phyloP scores from a whole-genome alignment of 2,888 invertebrate genomes.

The Eupithecia exiguata region DNA sequence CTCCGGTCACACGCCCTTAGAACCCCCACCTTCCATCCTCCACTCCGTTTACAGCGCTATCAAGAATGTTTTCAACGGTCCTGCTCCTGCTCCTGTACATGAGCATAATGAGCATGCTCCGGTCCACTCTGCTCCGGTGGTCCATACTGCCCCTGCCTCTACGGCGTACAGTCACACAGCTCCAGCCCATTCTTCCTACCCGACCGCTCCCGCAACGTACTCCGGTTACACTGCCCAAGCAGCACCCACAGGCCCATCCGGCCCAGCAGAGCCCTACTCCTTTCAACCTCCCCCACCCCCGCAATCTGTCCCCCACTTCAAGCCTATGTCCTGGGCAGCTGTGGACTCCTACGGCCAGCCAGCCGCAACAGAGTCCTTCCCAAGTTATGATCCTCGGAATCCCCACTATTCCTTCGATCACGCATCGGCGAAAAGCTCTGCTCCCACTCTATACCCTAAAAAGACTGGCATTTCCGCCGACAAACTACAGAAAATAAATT shows the following conservation, averaged over 20 bases:
- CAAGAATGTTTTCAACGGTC: conserved; percentile 64
- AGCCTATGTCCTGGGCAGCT: conserved; percentile 72
- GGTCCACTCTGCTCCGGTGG: conserved; percentile 11
- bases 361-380: conserved; percentile 65
- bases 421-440: conserved; percentile 64
- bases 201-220: not conserved
- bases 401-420: conserved; percentile 63
- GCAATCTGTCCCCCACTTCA: conserved; percentile 63
- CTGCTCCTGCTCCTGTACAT: conserved; percentile 30
- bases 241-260: conserved; percentile 45
- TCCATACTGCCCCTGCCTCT: conserved; percentile 38
- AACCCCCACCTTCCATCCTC: conserved; percentile 72
- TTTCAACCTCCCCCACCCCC: conserved; percentile 71
- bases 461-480: conserved; percentile 65
- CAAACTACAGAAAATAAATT: conserved; percentile 74
- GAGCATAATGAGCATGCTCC: conserved; percentile 2
- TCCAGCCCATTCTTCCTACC: conserved; percentile 38
- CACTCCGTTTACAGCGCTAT: conserved; percentile 73
- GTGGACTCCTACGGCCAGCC: conserved; percentile 78
- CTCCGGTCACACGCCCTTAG: conserved; percentile 66
- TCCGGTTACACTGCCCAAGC: conserved; percentile 18
- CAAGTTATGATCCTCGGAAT: conserved; percentile 65
- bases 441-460: conserved; percentile 41
- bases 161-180: conserved; percentile 38
- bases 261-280: conserved; percentile 46